These are phyloP conservation scores for Euclidia mi DNA, from an alignment of 2,888 invertebrate species.

Conservation along the genomic window DNA sequence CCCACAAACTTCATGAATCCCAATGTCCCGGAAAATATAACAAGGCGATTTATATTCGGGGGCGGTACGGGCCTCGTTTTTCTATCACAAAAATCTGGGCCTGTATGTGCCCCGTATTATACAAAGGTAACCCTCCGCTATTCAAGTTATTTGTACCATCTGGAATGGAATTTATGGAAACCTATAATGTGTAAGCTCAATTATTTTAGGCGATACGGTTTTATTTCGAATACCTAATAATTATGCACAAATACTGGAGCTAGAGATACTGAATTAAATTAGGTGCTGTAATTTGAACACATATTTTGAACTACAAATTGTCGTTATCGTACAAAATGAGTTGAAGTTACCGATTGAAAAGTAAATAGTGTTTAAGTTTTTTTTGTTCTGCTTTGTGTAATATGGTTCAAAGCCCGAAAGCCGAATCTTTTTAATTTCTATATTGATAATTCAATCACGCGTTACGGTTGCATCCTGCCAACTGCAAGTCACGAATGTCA, in stretches of 20 bases:
- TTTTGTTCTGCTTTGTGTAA: neutral
- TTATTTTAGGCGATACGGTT: conserved; percentile 25
- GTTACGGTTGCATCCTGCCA: conserved; percentile 86
- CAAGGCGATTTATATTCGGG: conserved; percentile 89
- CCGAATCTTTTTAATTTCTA: conserved; percentile 56
- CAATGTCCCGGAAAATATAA: conserved; percentile 89
- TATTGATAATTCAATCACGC: conserved; percentile 84
- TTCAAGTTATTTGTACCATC: conserved; percentile 56
- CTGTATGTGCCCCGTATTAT: conserved; percentile 65
- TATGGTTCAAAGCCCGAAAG: conserved; percentile 15
- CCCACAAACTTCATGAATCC: conserved; percentile 87
- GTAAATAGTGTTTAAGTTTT: neutral
- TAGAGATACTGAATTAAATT: neutral
- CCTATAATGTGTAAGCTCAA: conserved; percentile 30
- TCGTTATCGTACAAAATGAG: neutral
- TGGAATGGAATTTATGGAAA: conserved; percentile 53
- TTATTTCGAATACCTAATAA: conserved; percentile 5
- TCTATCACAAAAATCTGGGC: conserved; percentile 85
- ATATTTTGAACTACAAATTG: neutral
- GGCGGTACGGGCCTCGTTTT: conserved; percentile 78
- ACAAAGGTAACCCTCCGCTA: conserved; percentile 51
- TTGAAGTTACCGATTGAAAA: neutral
- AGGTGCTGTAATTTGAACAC: neutral
- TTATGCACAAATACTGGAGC: neutral
- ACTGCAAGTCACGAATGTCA: conserved; percentile 84